Conservation (phyloP, 2,113 vertebrate species). For the Girardinichthys multiradiatus region DNA sequence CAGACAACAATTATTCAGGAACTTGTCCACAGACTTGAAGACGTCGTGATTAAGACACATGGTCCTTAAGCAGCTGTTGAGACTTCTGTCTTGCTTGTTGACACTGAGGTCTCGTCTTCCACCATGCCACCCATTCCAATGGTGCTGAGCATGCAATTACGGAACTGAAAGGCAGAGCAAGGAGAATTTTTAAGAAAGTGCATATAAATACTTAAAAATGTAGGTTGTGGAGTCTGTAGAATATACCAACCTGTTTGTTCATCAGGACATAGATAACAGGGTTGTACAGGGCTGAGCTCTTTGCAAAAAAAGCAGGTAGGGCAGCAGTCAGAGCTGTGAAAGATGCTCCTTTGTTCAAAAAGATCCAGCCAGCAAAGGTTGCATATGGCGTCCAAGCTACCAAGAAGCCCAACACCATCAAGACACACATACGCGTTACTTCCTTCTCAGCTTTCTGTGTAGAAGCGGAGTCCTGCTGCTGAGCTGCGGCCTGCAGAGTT, state of each 20-base stretch:
- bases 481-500: slow-evolving; percentile 63
- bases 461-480: slow-evolving; percentile 83
- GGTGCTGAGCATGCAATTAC: slow-evolving; percentile 85
- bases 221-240: no score
- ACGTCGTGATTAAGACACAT: slow-evolving; percentile 69
- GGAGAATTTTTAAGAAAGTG: neutral
- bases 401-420: slow-evolving; percentile 84
- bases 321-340: slow-evolving; percentile 78
- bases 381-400: slow-evolving; percentile 82
- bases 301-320: slow-evolving; percentile 85
- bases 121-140: slow-evolving; percentile 84
- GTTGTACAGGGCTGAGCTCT: slow-evolving; percentile 83
- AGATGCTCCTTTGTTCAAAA: slow-evolving; percentile 80
- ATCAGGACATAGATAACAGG: slow-evolving; percentile 77
- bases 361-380: slow-evolving; percentile 78
- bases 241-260: slow-evolving; percentile 83
- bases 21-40: slow-evolving; percentile 37
- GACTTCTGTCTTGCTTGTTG: slow-evolving; percentile 86
- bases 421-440: slow-evolving; percentile 83
- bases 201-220: neutral
- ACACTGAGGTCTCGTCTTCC: slow-evolving; percentile 82
- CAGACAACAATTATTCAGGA: slow-evolving; percentile 10
- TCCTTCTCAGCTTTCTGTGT: slow-evolving; percentile 85
- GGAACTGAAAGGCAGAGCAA: slow-evolving; percentile 75
- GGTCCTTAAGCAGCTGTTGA: slow-evolving; percentile 64